Percentiles rank a stretch among this genome's conserved stretches.
Evolutionary conservation across 1,140 invertebrate species (phyloP).

Genomic region (Drosophila seguyi): DNA sequence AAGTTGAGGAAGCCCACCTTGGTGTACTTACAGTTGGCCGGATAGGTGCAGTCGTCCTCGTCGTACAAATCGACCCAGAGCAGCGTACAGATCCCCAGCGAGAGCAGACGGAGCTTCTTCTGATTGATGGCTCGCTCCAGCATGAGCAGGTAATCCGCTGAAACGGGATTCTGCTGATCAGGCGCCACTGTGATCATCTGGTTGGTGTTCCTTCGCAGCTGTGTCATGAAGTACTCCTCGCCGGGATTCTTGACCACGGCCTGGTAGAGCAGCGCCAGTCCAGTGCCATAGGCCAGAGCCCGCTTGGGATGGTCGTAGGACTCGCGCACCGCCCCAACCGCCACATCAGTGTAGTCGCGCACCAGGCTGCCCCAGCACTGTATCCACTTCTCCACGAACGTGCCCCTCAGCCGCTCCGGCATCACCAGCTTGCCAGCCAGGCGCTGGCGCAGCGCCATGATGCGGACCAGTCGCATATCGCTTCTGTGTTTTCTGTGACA

Average conservation of each 20-base stretch:
- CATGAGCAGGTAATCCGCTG: constrained; percentile 88
- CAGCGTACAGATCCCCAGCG: constrained; percentile 90
- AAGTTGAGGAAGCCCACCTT: constrained; percentile 88
- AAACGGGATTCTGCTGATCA: constrained; percentile 88
- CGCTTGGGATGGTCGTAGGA: constrained; percentile 87
- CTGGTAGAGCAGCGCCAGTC: constrained; percentile 45
- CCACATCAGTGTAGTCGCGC: constrained; percentile 88
- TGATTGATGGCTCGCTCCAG: constrained; percentile 89
- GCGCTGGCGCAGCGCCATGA: constrained; percentile 61
- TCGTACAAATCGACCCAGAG: constrained; percentile 91
- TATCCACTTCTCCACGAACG: constrained; percentile 88
- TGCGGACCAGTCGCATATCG: constrained; percentile 61
- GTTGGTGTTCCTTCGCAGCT: constrained; percentile 84
- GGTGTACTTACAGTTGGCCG: constrained; percentile 90
- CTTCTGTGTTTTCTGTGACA: constrained; percentile 23
- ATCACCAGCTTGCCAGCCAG: constrained; percentile 58
- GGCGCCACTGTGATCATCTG: constrained; percentile 89
- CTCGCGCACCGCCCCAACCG: constrained; percentile 86
- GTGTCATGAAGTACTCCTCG: constrained; percentile 56
- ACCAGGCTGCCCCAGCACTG: constrained; percentile 88
- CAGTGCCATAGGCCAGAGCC: constrained; percentile 84
- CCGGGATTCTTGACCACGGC: constrained; percentile 60
- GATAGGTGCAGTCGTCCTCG: constrained; percentile 89
- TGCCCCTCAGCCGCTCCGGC: constrained; percentile 87
- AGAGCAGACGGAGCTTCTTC: constrained; percentile 88